Conservation (phyloP, 2,113 vertebrate genomes). For the Myotis brandtii region DNA sequence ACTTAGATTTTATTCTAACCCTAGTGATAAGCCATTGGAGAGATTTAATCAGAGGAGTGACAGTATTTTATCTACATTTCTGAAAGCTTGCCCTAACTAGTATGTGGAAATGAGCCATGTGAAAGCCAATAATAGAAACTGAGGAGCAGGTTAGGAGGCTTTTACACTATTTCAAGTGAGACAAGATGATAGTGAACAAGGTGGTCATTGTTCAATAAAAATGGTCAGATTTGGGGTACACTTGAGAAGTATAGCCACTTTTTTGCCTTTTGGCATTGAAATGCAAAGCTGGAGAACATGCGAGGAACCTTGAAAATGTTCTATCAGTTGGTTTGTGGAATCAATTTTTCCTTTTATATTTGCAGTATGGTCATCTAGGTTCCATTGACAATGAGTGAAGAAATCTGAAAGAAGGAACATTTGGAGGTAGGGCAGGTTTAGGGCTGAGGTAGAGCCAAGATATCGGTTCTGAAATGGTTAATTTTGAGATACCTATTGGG, state of each 20-base stretch:
- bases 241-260: background rate
- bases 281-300: background rate
- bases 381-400: background rate
- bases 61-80: background rate
- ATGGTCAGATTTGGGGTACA: background rate
- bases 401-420: background rate
- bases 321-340: background rate
- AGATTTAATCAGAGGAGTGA: background rate
- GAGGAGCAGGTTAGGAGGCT: background rate
- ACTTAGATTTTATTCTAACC: constrained; percentile 8
- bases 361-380: background rate
- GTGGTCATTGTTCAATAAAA: background rate
- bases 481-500: background rate
- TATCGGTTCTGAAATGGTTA: background rate
- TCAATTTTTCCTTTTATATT: background rate
- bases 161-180: background rate
- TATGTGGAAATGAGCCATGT: background rate
- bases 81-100: background rate
- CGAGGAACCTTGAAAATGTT: background rate
- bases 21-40: background rate
- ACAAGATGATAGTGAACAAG: background rate
- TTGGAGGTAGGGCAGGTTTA: background rate
- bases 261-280: background rate
- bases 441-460: background rate
- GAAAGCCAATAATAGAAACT: background rate